Conservation (phyloP, 2,797 vertebrate species). For the Pteronotus mesoamericanus region DNA sequence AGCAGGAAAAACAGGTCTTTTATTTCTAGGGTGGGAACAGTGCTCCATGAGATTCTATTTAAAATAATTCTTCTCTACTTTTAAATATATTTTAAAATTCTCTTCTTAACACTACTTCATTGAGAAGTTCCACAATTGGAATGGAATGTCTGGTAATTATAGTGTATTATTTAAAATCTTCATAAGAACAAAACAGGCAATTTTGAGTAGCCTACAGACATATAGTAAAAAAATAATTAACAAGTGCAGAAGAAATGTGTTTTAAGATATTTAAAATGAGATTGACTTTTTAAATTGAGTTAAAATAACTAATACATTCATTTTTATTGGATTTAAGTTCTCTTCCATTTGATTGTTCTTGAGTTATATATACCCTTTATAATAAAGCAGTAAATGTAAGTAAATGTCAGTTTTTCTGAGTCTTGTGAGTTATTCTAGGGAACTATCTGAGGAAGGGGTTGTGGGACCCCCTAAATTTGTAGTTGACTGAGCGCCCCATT, state of each 20-base stretch:
- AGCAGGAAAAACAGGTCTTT: neutral
- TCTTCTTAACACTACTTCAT: neutral
- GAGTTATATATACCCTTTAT: neutral
- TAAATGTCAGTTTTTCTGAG: neutral
- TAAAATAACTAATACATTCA: neutral
- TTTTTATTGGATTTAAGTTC: neutral
- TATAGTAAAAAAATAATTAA: neutral
- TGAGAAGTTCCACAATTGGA: neutral
- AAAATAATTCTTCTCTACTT: neutral
- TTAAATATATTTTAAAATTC: neutral
- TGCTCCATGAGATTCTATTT: neutral
- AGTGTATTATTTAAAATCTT: neutral
- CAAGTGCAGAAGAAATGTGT: neutral
- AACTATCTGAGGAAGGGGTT: neutral
- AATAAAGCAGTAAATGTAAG: neutral
- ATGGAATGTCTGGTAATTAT: neutral
- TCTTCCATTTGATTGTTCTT: neutral
- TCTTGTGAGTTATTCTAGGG: neutral
- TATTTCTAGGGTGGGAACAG: neutral
- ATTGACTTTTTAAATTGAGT: neutral
- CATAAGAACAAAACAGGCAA: neutral
- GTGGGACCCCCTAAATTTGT: neutral
- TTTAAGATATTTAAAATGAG: neutral
- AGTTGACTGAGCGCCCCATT: neutral
- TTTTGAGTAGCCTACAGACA: neutral